Conservation (phyloP, 2,797 vertebrate genomes). For the Alca torda region DNA sequence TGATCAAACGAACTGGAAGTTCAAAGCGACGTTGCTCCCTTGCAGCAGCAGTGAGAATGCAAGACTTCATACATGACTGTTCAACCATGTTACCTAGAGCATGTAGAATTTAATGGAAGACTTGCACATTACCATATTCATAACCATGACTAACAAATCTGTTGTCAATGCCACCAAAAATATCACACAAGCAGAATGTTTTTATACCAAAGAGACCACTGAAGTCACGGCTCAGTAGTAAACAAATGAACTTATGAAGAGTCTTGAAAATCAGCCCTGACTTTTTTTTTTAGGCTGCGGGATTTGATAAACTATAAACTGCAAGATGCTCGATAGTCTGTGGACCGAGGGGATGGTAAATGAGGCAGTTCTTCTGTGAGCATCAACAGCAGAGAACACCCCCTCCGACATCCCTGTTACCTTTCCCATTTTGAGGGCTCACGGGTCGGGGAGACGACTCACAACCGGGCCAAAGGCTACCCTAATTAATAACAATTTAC, state of each 20-base stretch:
- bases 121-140: constrained; percentile 30
- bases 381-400: neutral
- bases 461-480: neutral
- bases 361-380: neutral
- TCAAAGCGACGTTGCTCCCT: neutral
- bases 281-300: neutral
- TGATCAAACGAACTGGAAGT: neutral
- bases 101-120: neutral
- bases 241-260: constrained; percentile 13
- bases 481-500: neutral
- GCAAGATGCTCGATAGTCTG: neutral
- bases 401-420: neutral
- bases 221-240: constrained; percentile 26
- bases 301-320: neutral
- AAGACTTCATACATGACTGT: neutral
- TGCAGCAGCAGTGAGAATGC: neutral
- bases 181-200: constrained; percentile 4
- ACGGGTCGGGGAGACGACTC: neutral
- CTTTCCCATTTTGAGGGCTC: neutral
- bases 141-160: constrained; percentile 42
- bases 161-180: constrained; percentile 59
- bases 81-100: neutral
- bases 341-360: neutral
- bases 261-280: neutral
- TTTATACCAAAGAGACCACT: neutral